A percentile compares a stretch with the other conserved stretches of the same genome.
These are phyloP conservation scores for Hydroisotoma schaefferi DNA, from an alignment of 2,888 invertebrate species.

Conservation along the genomic window DNA sequence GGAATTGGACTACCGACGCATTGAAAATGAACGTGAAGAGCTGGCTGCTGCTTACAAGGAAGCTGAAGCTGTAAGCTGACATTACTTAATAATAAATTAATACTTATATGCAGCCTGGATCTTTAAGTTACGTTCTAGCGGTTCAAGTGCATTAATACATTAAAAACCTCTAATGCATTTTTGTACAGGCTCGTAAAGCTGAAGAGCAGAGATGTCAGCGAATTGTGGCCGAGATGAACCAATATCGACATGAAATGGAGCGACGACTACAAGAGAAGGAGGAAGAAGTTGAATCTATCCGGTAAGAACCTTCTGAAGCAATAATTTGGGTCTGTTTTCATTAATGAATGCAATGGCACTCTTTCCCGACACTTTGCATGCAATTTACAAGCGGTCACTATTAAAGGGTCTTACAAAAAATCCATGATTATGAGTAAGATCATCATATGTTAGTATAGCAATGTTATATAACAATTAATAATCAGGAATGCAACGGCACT, in stretches of 20 bases:
- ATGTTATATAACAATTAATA: too few species aligned
- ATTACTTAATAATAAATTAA: background rate
- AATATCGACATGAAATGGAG: conserved; percentile 95
- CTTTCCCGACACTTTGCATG: too few species aligned
- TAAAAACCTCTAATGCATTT: too few species aligned
- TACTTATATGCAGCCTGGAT: background rate
- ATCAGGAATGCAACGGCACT: too few species aligned
- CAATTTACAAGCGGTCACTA: too few species aligned
- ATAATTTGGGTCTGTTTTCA: too few species aligned
- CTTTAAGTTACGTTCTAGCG: background rate
- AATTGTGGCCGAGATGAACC: conserved; percentile 85
- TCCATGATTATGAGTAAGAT: too few species aligned
- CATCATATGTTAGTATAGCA: too few species aligned
- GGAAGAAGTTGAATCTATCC: conserved; percentile 95
- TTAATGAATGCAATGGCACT: too few species aligned
- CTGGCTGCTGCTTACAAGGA: conserved; percentile 97
- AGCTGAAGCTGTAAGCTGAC: conserved; percentile 90
- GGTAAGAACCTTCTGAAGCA: too few species aligned
- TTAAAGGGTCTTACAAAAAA: too few species aligned
- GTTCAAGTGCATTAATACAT: too few species aligned
- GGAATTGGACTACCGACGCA: conserved; percentile 91
- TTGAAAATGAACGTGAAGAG: conserved; percentile 99
- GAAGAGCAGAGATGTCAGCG: conserved; percentile 95
- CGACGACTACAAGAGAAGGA: conserved; percentile 96
- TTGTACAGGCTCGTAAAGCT: conserved; percentile 81